A percentile compares a stretch with the other conserved stretches of the same genome.
These are phyloP conservation scores for Mirza zaza DNA, from an alignment of 2,113 vertebrate genomes.

Conservation along the genomic window DNA sequence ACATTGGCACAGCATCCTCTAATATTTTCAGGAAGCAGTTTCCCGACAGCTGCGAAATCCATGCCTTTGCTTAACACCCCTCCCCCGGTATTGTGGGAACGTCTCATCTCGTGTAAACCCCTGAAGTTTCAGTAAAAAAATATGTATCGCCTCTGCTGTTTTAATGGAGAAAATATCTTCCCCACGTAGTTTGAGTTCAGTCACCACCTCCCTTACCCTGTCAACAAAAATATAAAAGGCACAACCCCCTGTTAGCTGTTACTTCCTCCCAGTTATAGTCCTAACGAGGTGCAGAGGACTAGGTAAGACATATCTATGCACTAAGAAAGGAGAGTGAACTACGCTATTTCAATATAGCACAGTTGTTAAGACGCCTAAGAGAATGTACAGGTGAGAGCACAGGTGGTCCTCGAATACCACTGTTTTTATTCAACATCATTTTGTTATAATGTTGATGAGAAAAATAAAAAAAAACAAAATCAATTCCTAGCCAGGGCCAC, in stretches of 20 bases:
- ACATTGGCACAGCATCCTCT: background rate
- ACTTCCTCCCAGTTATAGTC: background rate
- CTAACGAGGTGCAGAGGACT: background rate
- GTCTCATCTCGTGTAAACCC: background rate
- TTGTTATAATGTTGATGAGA: background rate
- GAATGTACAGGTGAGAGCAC: no score
- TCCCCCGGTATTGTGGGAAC: background rate
- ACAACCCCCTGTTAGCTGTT: no score
- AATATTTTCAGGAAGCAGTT: conserved; percentile 14
- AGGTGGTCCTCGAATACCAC: background rate
- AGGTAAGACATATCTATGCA: background rate
- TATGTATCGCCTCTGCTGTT: background rate
- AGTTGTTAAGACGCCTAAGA: background rate
- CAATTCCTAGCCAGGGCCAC: background rate
- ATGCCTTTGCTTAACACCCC: background rate
- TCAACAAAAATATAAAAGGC: background rate
- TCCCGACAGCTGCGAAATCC: background rate
- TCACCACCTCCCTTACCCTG: background rate
- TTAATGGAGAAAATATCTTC: background rate
- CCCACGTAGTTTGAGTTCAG: background rate
- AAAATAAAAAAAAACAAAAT: background rate
- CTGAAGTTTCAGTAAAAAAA: background rate
- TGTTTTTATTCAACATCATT: background rate
- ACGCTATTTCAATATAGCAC: background rate
- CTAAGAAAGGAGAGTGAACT: background rate